Evolutionary conservation across 2,888 invertebrate species (phyloP), one percentile per base, ranked within the genome.

Genomic region (Calameuta filiformis): DNA sequence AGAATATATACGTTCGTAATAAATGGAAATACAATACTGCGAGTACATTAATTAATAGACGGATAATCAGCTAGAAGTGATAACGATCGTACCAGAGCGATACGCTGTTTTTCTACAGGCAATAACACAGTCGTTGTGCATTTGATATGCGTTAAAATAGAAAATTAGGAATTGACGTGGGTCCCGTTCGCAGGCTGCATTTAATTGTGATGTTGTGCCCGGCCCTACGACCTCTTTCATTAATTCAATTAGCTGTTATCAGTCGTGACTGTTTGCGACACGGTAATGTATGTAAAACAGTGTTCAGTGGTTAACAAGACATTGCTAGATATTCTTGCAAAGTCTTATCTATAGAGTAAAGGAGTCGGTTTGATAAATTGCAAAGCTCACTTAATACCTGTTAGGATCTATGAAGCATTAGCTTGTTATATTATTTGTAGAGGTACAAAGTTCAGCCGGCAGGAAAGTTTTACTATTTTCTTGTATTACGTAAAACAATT

Each of bases 141-240:
- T 23, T 23, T 23, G 15, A 23, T 56, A 23, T 56, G 9, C 56
- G 23, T 23, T 56, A 56, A 56, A 56, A 56, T 56, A 56, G 9
- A 23, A 56, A 56, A 56, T 23, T 23, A 2, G 4, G 23, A 56
- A 56, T 56, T 56, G 23, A 56, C 56, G 56, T 56, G 23, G 56
- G 56, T 56, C 56, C 23, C 56, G 56, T 56, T 23, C 31, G 71
- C n/a, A 75, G 68, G 37, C 34, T 71, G 23, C 30, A 56, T 73
- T 77, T 68, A 82, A 79, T 80, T 81, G 75, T 79, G 79, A 75
- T 78, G 79, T 56, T 75, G 68, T 30, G 12, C 76, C 81, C 82
- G 82, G 83, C 86, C 84, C 85, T 86, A 88, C 81, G 86, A 87
- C 83, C 88, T 87, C 87, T 84, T 86, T 86, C 84, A 86, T 87